Percentiles rank a stretch among this genome's conserved stretches.
phyloP scores from a whole-genome alignment of 2,113 vertebrate genomes.

The Halichoerus grypus region DNA sequence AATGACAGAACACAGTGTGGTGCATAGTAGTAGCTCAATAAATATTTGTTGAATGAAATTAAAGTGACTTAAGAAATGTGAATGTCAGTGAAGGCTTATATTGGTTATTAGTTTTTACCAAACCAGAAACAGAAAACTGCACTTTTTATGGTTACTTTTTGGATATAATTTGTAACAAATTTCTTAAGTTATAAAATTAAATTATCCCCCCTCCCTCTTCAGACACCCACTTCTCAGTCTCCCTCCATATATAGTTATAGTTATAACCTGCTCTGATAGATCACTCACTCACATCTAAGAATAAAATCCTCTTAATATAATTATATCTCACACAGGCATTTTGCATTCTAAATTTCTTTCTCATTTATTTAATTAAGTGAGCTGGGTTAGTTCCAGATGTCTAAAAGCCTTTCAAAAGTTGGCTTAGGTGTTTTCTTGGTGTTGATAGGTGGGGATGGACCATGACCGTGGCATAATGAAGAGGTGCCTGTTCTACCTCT shows the following conservation, averaged over 20 bases:
- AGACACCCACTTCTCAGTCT: constrained; percentile 36
- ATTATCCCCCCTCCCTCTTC: background rate
- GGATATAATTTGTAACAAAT: constrained; percentile 32
- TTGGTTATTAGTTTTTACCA: background rate
- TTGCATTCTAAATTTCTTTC: constrained; percentile 16
- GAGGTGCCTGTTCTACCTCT: background rate
- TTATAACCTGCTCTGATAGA: constrained; percentile 26
- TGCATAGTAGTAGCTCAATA: background rate
- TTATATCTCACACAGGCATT: constrained; percentile 6
- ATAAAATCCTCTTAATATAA: constrained; percentile 57
- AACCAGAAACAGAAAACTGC: constrained; percentile 18
- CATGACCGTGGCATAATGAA: background rate
- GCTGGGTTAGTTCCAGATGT: background rate
- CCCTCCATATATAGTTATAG: background rate
- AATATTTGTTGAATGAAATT: background rate
- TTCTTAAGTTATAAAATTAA: constrained; percentile 56
- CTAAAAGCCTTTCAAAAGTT: constrained; percentile 10
- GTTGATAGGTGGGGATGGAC: background rate
- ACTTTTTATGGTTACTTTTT: constrained; percentile 8
- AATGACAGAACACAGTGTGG: background rate
- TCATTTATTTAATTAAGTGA: background rate
- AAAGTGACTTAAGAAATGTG: background rate
- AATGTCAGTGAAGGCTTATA: background rate
- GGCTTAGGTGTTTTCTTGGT: background rate
- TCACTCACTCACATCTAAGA: constrained; percentile 42